Evolutionary conservation across 2,888 invertebrate species (phyloP).

Genomic region (Zaprionus bogoriensis): DNA sequence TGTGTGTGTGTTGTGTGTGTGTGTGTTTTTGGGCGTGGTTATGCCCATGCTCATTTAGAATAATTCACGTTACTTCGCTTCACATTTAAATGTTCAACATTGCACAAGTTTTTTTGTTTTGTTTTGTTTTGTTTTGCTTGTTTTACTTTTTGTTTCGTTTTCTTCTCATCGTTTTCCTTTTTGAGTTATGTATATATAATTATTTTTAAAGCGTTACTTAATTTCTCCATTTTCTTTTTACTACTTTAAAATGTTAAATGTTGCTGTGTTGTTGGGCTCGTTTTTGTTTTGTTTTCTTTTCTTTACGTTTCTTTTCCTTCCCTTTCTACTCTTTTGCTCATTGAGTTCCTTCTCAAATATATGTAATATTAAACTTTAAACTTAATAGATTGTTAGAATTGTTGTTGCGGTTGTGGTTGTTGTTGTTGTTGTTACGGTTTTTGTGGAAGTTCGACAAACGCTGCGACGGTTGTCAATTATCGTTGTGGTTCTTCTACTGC

Average conservation of each 20-base stretch:
- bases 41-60: conserved; percentile 27
- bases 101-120: conserved; percentile 65
- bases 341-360: conserved; percentile 31
- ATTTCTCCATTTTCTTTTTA: conserved; percentile 33
- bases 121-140: conserved; percentile 29
- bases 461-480: conserved; percentile 57
- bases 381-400: conserved; percentile 78
- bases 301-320: not conserved
- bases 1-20: conserved; percentile 11
- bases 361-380: conserved; percentile 64
- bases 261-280: conserved; percentile 71
- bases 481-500: conserved; percentile 57
- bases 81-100: conserved; percentile 65
- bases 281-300: conserved; percentile 12
- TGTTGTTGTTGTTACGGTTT: conserved; percentile 41
- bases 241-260: conserved; percentile 73
- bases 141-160: conserved; percentile 33
- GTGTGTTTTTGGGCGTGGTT: conserved; percentile 23
- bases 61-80: conserved; percentile 42
- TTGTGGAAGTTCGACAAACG: conserved; percentile 69
- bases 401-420: conserved; percentile 53
- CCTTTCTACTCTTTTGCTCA: conserved; percentile 14
- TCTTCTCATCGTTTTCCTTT: conserved; percentile 24
- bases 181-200: conserved; percentile 41
- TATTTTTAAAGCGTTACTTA: conserved; percentile 61